These are phyloP conservation scores for Philereme vetulata DNA, from an alignment of 2,888 invertebrate species.

Conservation along the genomic window DNA sequence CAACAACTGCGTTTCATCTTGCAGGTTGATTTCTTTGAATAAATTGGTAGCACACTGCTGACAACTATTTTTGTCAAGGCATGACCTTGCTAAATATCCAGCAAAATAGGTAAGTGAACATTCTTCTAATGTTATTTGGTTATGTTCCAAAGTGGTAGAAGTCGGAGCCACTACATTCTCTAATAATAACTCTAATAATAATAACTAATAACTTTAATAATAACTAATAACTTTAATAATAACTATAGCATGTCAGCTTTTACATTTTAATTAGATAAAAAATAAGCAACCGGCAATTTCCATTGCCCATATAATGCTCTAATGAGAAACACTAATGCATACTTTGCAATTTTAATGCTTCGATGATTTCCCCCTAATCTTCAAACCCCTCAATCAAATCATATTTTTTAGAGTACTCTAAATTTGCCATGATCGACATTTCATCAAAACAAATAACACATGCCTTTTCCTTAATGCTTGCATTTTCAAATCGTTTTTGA, in stretches of 20 bases:
- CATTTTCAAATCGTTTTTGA: conserved; percentile 10
- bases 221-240: no score
- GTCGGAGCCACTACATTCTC: not conserved
- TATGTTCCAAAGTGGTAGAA: not conserved
- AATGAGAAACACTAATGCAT: conserved; percentile 22
- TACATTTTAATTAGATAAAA: not conserved
- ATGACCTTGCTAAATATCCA: conserved; percentile 12
- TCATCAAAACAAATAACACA: conserved; percentile 34
- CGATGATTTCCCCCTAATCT: conserved; percentile 30
- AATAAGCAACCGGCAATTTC: conserved; percentile 4
- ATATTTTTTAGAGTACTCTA: conserved; percentile 34
- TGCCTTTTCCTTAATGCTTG: conserved; percentile 1
- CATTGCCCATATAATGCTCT: conserved; percentile 4
- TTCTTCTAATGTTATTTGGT: conserved; percentile 12
- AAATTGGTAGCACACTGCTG: not conserved
- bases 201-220: no score
- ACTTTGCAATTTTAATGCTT: conserved; percentile 22
- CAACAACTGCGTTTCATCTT: conserved; percentile 8
- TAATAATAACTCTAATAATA: no score
- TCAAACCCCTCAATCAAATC: conserved; percentile 36
- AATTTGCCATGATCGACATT: conserved; percentile 33
- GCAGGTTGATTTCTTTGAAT: conserved; percentile 9
- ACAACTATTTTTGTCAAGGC: conserved; percentile 9
- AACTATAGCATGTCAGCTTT: not conserved
- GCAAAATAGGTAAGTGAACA: conserved; percentile 18